Base-by-base conservation (phyloP, 2,113 vertebrate species). In the Scatophagus argus region DNA sequence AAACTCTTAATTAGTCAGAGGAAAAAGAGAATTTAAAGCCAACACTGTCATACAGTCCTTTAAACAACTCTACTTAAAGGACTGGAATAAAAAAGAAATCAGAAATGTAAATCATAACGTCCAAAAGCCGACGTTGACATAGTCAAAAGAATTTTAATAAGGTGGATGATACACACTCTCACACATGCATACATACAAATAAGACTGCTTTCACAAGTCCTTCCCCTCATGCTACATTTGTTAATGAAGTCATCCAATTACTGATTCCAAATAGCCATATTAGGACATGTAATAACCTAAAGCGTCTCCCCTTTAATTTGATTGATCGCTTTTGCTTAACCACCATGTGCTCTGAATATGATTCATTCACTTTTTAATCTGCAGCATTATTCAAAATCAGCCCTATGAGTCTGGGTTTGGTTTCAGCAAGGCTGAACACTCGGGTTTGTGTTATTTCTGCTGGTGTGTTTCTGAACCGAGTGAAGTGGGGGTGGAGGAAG, bases 1-100 rank as follows among this genome's bases (percentile, higher is more conserved):
- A 66, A n/a, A 73, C 81, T 90, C 83, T 85, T 80, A 86, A 88
- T 88, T 87, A 89, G 74, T 77, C 79, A 0, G 27, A 34, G 39
- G 62, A 70, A 74, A 69, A 56, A 36, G 46, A 72, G 46, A 55
- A 32, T 62, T 77, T 74, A 43, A 49, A 39, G 62, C 47, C 2
- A 47, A 43, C 16, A 3, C 51, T 62, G 72, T 31, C 19, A 31
- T n/a, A 10, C 5, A 77, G 77, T 17, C 38, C 29, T 27, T 34
- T 49, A 46, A 31, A 51, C 19, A n/a, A 13, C 46, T 47, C 68
- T 60, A 84, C 86, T 88, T 83, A 88, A 77, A 77, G 14, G 56
- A 7, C 1, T 11, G 27, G 41, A 60, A 51, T 39, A 51, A 51
- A 54, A 70, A 74, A 3, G 0, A 44, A 72, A 75, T 67, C 19